Evolutionary conservation across 2,113 vertebrate genomes (phyloP).

Genomic region (Globicephala melas): DNA sequence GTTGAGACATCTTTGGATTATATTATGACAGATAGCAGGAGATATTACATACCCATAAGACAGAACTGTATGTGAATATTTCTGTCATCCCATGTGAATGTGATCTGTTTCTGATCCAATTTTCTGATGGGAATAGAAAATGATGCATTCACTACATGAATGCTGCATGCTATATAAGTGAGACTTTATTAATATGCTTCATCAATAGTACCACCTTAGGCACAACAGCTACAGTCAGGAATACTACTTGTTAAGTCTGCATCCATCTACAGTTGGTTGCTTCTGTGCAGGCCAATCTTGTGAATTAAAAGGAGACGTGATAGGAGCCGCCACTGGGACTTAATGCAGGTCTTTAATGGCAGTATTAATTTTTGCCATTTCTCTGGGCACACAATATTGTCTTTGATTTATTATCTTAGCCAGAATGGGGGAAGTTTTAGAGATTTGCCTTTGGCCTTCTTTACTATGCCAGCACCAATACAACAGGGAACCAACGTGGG

Average conservation of each 20-base stretch:
- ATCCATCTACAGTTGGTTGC: not conserved
- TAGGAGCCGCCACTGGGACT: accelerated
- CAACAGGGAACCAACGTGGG: not conserved
- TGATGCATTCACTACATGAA: not conserved
- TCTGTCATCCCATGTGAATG: not conserved
- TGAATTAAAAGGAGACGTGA: not conserved
- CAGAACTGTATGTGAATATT: conserved; percentile 2
- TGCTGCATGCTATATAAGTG: not conserved
- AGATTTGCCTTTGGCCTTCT: not conserved
- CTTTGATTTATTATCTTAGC: not conserved
- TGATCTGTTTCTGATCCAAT: not conserved
- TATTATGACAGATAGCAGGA: not conserved
- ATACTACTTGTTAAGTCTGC: not conserved
- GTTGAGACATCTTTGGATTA: not conserved
- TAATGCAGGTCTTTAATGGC: not conserved
- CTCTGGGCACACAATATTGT: not conserved
- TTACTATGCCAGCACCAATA: not conserved
- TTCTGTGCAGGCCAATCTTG: not conserved
- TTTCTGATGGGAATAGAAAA: conserved; percentile 1
- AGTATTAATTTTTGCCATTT: not conserved
- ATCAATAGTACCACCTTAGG: not conserved
- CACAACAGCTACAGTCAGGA: not conserved
- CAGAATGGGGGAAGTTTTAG: not conserved
- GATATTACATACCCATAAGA: not conserved
- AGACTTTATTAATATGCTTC: not conserved